Conservation (phyloP, 2,888 invertebrate species). For the Pyrocoelia pectoralis region DNA sequence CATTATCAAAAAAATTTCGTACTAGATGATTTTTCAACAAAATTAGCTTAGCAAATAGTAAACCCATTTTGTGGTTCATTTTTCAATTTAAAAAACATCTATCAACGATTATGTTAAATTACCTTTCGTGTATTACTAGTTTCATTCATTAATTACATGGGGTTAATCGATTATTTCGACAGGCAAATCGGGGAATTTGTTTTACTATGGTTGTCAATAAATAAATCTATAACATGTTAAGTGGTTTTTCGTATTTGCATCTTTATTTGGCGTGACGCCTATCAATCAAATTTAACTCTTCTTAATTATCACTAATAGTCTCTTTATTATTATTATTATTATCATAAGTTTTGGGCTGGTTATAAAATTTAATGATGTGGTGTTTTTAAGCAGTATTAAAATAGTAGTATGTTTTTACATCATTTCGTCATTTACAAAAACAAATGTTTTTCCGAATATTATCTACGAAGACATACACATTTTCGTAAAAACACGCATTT, state of each 20-base stretch:
- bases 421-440: not conserved
- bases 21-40: not conserved
- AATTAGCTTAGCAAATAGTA: not conserved
- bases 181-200: conserved; percentile 4
- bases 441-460: not conserved
- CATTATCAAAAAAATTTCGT: conserved; percentile 15
- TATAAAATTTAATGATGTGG: conserved; percentile 2
- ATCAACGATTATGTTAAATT: conserved; percentile 6
- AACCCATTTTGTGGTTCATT: conserved; percentile 2
- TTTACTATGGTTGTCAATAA: not conserved
- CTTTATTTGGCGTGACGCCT: not conserved
- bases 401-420: not conserved
- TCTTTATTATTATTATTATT: not conserved
- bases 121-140: not conserved
- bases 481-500: not conserved
- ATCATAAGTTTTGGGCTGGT: not conserved
- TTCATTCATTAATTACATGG: conserved; percentile 1
- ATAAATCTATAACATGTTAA: not conserved
- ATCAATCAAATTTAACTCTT: not conserved
- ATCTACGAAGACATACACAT: not conserved
- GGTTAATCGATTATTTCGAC: not conserved
- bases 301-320: not conserved
- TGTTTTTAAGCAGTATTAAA: not conserved
- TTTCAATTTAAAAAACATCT: conserved; percentile 7
- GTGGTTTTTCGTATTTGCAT: not conserved